phyloP scores from a whole-genome alignment of 2,888 invertebrate species.

The Plemyria rubiginata region DNA sequence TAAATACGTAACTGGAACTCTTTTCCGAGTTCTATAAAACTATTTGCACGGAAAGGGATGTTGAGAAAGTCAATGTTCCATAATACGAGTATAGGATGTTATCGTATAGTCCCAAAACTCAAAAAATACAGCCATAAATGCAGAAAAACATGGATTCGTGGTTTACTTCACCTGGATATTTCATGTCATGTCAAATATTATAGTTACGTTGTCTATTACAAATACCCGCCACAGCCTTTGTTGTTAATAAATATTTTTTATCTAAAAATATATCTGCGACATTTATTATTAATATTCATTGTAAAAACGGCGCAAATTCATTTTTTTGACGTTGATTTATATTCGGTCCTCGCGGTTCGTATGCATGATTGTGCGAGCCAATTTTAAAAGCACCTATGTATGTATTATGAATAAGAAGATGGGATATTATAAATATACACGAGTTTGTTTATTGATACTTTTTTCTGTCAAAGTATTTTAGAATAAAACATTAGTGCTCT shows the following conservation, averaged over 20 bases:
- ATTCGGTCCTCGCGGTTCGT: constrained; percentile 48
- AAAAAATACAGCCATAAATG: too few relatives aligned
- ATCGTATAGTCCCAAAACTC: too few relatives aligned
- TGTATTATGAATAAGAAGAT: constrained; percentile 34
- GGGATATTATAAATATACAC: not conserved
- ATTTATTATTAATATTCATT: constrained; percentile 76
- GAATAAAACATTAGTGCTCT: not conserved
- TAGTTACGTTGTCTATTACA: not conserved
- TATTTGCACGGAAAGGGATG: constrained; percentile 33
- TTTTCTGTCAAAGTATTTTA: not conserved
- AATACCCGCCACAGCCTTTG: not conserved
- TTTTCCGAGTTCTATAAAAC: constrained; percentile 28
- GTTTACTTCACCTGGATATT: too few relatives aligned
- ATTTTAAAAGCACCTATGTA: constrained; percentile 47
- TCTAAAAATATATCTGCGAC: constrained; percentile 49
- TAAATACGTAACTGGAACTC: constrained; percentile 43
- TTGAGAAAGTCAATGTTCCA: too few relatives aligned
- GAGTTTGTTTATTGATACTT: not conserved
- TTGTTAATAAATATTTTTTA: not conserved
- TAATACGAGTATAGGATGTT: too few relatives aligned
- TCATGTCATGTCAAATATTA: not conserved
- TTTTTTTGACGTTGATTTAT: constrained; percentile 78
- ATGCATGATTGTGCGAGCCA: constrained; percentile 54
- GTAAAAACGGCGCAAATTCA: constrained; percentile 66
- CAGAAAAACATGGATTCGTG: too few relatives aligned